Percentiles rank a stretch among this genome's conserved stretches.
Conservation (phyloP, 1,140 invertebrate species). For the Hestina assimilis region DNA sequence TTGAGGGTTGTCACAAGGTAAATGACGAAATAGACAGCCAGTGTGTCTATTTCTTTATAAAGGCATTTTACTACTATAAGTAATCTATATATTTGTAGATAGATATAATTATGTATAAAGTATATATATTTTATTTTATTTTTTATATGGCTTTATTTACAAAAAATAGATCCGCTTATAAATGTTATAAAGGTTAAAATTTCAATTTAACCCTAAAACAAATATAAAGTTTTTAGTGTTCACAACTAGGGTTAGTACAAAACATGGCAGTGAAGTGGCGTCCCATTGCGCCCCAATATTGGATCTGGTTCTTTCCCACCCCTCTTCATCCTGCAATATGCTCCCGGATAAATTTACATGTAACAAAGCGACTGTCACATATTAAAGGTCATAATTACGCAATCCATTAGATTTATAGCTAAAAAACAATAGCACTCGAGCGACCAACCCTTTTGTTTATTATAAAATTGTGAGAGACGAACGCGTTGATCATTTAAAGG, state of each 20-base stretch:
- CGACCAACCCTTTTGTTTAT: conserved; percentile 61
- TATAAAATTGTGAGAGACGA: conserved; percentile 39
- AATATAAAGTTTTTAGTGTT: conserved; percentile 20
- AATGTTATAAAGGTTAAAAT: too few relatives aligned
- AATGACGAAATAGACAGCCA: too few relatives aligned
- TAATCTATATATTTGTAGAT: too few relatives aligned
- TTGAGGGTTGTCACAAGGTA: too few relatives aligned
- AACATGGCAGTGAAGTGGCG: conserved; percentile 53
- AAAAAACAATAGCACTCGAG: conserved; percentile 63
- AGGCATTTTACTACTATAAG: too few relatives aligned
- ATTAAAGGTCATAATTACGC: conserved; percentile 73
- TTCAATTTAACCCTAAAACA: not conserved
- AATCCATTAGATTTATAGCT: conserved; percentile 72
- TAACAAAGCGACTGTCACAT: conserved; percentile 72
- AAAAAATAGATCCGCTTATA: too few relatives aligned
- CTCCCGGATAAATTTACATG: conserved; percentile 65
- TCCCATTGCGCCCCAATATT: conserved; percentile 58
- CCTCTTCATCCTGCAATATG: conserved; percentile 54
- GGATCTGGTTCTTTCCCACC: conserved; percentile 55
- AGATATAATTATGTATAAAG: too few relatives aligned
- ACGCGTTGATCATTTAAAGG: conserved; percentile 63
- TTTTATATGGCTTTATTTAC: too few relatives aligned
- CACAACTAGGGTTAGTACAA: conserved; percentile 37
- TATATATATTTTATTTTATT: too few relatives aligned
- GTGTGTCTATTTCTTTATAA: too few relatives aligned